Percentiles rank a stretch among this genome's conserved stretches.
Evolutionary conservation across 2,113 vertebrate species (phyloP).

Genomic region (Nyctibius bracteatus): DNA sequence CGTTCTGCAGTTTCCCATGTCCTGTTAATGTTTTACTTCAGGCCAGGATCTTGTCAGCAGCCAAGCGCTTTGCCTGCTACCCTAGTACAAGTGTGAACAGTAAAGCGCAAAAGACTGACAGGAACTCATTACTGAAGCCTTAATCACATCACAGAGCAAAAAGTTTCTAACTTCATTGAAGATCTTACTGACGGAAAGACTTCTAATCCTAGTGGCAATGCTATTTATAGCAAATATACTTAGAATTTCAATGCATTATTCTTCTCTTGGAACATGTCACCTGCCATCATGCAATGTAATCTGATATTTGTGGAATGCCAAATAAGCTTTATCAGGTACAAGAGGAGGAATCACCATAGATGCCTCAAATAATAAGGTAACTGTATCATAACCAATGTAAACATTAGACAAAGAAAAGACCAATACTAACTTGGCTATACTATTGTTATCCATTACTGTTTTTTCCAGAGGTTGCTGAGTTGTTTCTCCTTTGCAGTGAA

Average conservation of each 20-base stretch:
- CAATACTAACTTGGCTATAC: neutral
- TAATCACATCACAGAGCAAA: neutral
- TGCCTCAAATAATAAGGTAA: neutral
- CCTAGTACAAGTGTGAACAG: neutral
- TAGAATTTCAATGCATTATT: neutral
- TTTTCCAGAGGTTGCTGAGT: neutral
- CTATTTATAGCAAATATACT: neutral
- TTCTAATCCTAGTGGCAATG: neutral
- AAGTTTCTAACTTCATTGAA: neutral
- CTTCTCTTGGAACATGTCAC: neutral
- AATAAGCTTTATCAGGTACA: neutral
- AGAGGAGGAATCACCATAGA: neutral
- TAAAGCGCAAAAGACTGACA: neutral
- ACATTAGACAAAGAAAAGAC: neutral
- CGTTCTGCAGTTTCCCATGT: neutral
- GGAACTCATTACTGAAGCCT: neutral
- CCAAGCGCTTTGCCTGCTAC: neutral
- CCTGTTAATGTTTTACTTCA: neutral
- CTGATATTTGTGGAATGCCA: neutral
- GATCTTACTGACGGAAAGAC: neutral
- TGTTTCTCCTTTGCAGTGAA: neutral
- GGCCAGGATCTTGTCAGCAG: neutral
- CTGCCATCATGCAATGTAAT: neutral
- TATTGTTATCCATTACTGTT: accelerated
- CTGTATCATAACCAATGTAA: neutral